Evolutionary conservation across 2,797 vertebrate genomes (phyloP).

Genomic region (Crocodylus rhombifer): DNA sequence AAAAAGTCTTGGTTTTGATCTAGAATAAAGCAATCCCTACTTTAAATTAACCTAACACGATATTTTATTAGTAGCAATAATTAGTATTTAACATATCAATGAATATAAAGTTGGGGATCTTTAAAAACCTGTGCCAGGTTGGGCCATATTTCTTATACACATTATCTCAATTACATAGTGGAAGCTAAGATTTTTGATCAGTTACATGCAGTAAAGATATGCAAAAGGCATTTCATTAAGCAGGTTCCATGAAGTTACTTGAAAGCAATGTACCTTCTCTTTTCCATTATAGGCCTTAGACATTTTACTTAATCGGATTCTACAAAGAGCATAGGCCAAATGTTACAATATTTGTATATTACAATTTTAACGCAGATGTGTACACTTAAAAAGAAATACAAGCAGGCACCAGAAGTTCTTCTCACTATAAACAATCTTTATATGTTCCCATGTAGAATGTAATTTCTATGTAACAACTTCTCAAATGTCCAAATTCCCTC

Average conservation of each 20-base stretch:
- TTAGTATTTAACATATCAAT: constrained; percentile 59
- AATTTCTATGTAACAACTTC: constrained; percentile 56
- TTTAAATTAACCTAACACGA: constrained; percentile 63
- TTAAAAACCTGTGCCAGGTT: constrained; percentile 28
- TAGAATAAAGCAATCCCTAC: constrained; percentile 72
- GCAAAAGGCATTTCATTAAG: constrained; percentile 14
- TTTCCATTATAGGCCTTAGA: background rate
- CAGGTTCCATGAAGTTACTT: background rate
- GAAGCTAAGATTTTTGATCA: background rate
- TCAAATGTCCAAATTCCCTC: constrained; percentile 60
- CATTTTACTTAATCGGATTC: constrained; percentile 27
- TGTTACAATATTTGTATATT: background rate
- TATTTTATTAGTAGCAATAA: constrained; percentile 72
- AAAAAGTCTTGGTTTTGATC: constrained; percentile 73
- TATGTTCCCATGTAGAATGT: constrained; percentile 47
- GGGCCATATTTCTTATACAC: constrained; percentile 39
- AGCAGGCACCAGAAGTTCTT: constrained; percentile 53
- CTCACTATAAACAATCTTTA: constrained; percentile 39
- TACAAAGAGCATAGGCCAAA: constrained; percentile 33
- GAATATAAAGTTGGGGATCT: constrained; percentile 47
- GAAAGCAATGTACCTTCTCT: background rate
- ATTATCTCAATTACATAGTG: constrained; percentile 43
- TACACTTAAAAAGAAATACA: constrained; percentile 50
- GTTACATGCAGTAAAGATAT: background rate
- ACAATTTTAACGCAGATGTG: constrained; percentile 22